phyloP scores from a whole-genome alignment of 1,140 invertebrate genomes.

The Sogatella furcifera region DNA sequence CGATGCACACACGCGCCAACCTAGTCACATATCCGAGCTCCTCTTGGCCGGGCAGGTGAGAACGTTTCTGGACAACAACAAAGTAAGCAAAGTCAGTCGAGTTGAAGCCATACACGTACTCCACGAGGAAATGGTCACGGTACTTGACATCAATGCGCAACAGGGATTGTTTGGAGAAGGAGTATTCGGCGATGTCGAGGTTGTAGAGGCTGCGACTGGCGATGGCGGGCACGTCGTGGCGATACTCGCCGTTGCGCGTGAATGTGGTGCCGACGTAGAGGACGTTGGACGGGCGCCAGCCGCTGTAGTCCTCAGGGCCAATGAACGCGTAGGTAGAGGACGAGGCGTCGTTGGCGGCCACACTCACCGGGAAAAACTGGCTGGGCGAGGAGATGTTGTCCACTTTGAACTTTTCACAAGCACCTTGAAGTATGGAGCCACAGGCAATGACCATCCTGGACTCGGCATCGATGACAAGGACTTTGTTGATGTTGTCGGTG shows the following conservation, averaged over 20 bases:
- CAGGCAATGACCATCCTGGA: slow-evolving; percentile 74
- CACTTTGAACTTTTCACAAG: slow-evolving; percentile 76
- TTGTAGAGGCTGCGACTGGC: slow-evolving; percentile 71
- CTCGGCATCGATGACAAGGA: slow-evolving; percentile 76
- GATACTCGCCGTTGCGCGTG: slow-evolving; percentile 81
- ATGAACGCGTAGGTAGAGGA: slow-evolving; percentile 92
- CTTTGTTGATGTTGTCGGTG: slow-evolving; percentile 84
- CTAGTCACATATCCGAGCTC: slow-evolving; percentile 83
- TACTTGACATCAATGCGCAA: slow-evolving; percentile 90
- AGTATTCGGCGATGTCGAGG: slow-evolving; percentile 66
- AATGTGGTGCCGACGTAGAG: slow-evolving; percentile 92
- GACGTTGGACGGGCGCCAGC: slow-evolving; percentile 65
- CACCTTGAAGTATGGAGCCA: slow-evolving; percentile 76
- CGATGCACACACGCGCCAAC: slow-evolving; percentile 83
- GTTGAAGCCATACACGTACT: slow-evolving; percentile 93
- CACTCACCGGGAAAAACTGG: slow-evolving; percentile 62
- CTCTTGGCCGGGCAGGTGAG: slow-evolving; percentile 74
- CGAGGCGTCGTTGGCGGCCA: slow-evolving; percentile 83
- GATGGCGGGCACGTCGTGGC: slow-evolving; percentile 90
- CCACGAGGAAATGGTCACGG: slow-evolving; percentile 86
- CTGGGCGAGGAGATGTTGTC: slow-evolving; percentile 65
- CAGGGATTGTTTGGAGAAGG: slow-evolving; percentile 76
- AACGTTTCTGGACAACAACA: slow-evolving; percentile 86
- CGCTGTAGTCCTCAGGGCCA: slow-evolving; percentile 71
- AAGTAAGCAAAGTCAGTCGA: slow-evolving; percentile 92